Base-by-base conservation (phyloP, 2,888 invertebrate genomes). In the Lingula anatina region DNA sequence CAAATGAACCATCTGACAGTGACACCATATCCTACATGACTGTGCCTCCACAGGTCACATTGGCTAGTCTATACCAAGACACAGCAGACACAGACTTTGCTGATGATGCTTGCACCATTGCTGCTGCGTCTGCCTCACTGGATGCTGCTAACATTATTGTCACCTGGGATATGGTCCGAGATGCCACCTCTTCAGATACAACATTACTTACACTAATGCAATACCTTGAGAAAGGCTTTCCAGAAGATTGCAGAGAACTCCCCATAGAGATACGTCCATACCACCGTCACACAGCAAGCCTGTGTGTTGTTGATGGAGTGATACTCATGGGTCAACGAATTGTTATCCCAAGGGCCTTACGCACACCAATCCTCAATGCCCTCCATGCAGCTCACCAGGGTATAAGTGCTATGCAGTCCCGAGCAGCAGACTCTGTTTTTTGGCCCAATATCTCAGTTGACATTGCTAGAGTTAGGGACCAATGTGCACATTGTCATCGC, bases 331-430 rank as follows among this genome's bases (percentile, higher is more conserved):
- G 50, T 7, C 50, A 54, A n/a, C 40, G 54, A 7, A 44, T 54
- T 5, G 49, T 54, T 15, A 54, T 53, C 2, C 50, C 54, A 31
- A 44, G 50, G 23, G 41, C 41, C 7, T 38, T 53, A 15, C 38
- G 53, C 7, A 38, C 44, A 27, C 44, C 48, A 25, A 43, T 57
- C 18, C 52, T 56, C 21, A 37, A 43, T 23, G 44, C 52, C 41
- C 54, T 52, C 12, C 56, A 56, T 42, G 51, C 56, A 27, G 54
- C 56, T 18, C 51, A 56, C 45, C 52, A 52, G 48, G 50, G 54
- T 18, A 50, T 54, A 20, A 46, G 38, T 38, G 27, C 50, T 26
- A 56, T 56, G 56, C 48, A 42, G 42, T 42, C 54, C 9, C 35
- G 53, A 27, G 54, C 57, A 27, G 39, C 46, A 41, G 50, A 49